Evolutionary conservation across 1,140 invertebrate genomes (phyloP).

Genomic region (Ceratina calcarata): DNA sequence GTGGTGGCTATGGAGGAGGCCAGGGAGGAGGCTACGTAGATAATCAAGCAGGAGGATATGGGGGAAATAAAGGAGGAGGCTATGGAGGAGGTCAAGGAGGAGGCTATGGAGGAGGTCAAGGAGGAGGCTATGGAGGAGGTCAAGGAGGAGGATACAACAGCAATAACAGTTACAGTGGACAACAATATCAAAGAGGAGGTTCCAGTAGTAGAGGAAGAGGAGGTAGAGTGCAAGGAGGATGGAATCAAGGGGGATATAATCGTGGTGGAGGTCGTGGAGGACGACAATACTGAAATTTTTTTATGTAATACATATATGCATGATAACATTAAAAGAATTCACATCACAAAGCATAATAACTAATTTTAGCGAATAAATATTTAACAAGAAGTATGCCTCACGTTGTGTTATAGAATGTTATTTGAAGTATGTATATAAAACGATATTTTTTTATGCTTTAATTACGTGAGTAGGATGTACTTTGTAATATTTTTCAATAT

Average conservation of each 20-base stretch:
- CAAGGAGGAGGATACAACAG: conserved; percentile 27
- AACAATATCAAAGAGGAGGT: conserved; percentile 65
- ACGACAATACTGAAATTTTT: conserved; percentile 49
- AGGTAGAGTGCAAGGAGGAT: conserved; percentile 76
- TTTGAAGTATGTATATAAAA: not conserved
- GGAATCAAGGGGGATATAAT: conserved; percentile 74
- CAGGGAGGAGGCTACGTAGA: conserved; percentile 29
- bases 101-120: not conserved
- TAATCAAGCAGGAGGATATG: conserved; percentile 32
- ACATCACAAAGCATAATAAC: conserved; percentile 22
- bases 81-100: conserved; percentile 35
- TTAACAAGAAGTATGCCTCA: conserved; percentile 19
- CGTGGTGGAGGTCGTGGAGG: conserved; percentile 61
- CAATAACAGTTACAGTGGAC: conserved; percentile 41
- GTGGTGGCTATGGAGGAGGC: conserved; percentile 17
- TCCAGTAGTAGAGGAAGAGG: conserved; percentile 59
- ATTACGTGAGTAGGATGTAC: conserved; percentile 8
- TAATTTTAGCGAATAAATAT: conserved; percentile 4
- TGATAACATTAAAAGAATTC: conserved; percentile 4
- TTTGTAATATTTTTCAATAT: conserved; percentile 4
- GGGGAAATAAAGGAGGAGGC: conserved; percentile 8
- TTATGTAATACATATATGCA: conserved; percentile 17
- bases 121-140: conserved; percentile 22
- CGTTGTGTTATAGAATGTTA: not conserved
- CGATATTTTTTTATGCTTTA: not conserved